Evolutionary conservation across 1,140 invertebrate genomes (phyloP).

Genomic region (Temnothorax curvispinosus): DNA sequence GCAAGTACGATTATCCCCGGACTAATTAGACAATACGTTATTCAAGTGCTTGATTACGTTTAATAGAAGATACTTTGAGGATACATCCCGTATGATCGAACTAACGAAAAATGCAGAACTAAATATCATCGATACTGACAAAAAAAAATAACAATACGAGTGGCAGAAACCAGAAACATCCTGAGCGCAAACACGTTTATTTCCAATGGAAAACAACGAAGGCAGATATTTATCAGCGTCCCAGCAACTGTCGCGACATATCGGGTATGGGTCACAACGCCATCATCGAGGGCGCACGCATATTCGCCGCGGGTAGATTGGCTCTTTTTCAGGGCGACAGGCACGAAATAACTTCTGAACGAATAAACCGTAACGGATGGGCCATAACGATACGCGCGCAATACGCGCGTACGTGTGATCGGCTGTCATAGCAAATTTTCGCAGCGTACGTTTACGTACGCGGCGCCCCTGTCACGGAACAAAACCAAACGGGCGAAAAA

Average conservation of each 20-base stretch:
- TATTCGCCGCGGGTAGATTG: slow-evolving; percentile 60
- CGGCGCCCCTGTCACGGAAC: slow-evolving; percentile 12
- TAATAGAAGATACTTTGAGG: background rate
- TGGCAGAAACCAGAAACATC: background rate
- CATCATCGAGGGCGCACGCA: slow-evolving; percentile 40
- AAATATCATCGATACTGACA: background rate
- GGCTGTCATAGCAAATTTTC: slow-evolving; percentile 57
- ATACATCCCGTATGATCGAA: background rate
- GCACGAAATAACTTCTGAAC: slow-evolving; percentile 61
- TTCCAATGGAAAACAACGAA: slow-evolving; percentile 44
- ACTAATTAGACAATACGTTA: background rate
- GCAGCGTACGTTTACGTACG: slow-evolving; percentile 13
- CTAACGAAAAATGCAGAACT: slow-evolving; percentile 12
- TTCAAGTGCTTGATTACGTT: background rate
- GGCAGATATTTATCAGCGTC: slow-evolving; percentile 55
- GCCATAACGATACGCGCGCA: slow-evolving; percentile 49
- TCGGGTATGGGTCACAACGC: slow-evolving; percentile 35
- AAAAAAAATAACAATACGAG: background rate
- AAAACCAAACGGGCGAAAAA: slow-evolving; percentile 23
- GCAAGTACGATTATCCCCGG: slow-evolving; percentile 1
- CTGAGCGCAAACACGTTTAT: slow-evolving; percentile 37
- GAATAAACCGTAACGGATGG: slow-evolving; percentile 65
- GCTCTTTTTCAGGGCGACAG: slow-evolving; percentile 63
- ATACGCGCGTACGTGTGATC: slow-evolving; percentile 46
- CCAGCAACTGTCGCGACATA: slow-evolving; percentile 50